Percentiles rank a stretch among this genome's conserved stretches.
phyloP scores from a whole-genome alignment of 2,888 invertebrate genomes.

The Mechanitis messenoides region DNA sequence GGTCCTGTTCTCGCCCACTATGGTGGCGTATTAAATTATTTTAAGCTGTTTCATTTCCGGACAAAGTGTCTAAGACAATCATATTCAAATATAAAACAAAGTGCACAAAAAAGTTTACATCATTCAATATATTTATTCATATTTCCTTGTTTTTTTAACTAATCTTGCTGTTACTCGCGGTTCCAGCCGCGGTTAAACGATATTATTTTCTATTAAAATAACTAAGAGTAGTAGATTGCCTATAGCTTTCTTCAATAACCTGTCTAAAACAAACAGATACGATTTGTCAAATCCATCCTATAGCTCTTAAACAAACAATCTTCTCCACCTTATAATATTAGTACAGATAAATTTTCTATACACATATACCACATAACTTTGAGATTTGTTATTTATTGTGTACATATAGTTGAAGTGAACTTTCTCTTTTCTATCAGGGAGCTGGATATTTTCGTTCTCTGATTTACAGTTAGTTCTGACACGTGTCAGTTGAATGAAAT shows the following conservation, averaged over 20 bases:
- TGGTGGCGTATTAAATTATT: conserved; percentile 49
- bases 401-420: too few species aligned
- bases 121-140: background rate
- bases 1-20: conserved; percentile 59
- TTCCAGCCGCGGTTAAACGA: too few species aligned
- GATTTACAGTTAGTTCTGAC: conserved; percentile 14
- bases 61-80: conserved; percentile 10
- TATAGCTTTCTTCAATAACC: too few species aligned
- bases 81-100: conserved; percentile 7
- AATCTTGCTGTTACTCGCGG: too few species aligned
- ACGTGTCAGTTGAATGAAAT: conserved; percentile 19
- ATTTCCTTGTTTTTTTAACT: background rate
- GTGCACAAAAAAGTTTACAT: background rate
- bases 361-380: background rate
- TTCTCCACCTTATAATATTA: too few species aligned
- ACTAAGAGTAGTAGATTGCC: too few species aligned
- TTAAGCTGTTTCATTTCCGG: conserved; percentile 70
- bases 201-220: too few species aligned
- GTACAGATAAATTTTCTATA: background rate
- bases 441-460: conserved; percentile 1
- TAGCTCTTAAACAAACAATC: too few species aligned
- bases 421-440: background rate
- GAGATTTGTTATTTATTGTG: background rate
- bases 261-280: too few species aligned
- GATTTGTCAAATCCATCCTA: too few species aligned